Evolutionary conservation across 2,888 invertebrate genomes (phyloP), one percentile per base, ranked within the genome.

Genomic region (Monochamus alternatus): DNA sequence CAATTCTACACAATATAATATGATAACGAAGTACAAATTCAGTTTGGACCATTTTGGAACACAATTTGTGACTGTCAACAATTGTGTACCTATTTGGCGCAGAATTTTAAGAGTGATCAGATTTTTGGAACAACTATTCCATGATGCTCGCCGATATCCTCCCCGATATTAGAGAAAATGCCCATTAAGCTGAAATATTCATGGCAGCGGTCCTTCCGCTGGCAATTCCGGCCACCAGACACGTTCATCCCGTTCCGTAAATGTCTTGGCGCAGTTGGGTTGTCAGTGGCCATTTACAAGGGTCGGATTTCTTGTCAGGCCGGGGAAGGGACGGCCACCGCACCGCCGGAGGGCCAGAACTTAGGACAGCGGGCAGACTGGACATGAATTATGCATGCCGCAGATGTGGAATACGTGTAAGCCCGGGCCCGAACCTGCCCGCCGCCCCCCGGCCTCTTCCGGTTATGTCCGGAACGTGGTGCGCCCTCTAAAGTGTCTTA

Each of bases 371-470:
- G 88, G 88, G 87, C 88, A 86, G 87, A 85, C 87, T 84, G 87
- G 87, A 86, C 88, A 88, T 89, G 89, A 89, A 89, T 89, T 88
- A 89, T 89, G 89, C 88, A 89, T 89, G 85, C 87, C 89, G 88
- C 89, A 89, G 89, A 89, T 89, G 89, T 87, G 87, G 89, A 89
- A 88, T 88, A 88, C 89, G 87, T 89, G 89, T 89, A 88, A 85
- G 75, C 76, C 75, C 75, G n/a, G 55, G 3, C n/a, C 55, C 55
- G 55, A 55, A 7, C 55, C 55, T n/a, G 55, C 55, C n/a, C 5
- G 55, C 55, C 55, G 55, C 55, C 55, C 55, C 55, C 14, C n/a
- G 55, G 2, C 55, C 7, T 2, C 55, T 14, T 4, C 55, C 55
- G 47, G 47, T 10, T 9, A 47, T 47, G 47, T 22, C 55, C 55